Evolutionary conservation across 2,113 vertebrate species (phyloP), one percentile per base, ranked within the genome.

Genomic region (Lepisosteus osseus): DNA sequence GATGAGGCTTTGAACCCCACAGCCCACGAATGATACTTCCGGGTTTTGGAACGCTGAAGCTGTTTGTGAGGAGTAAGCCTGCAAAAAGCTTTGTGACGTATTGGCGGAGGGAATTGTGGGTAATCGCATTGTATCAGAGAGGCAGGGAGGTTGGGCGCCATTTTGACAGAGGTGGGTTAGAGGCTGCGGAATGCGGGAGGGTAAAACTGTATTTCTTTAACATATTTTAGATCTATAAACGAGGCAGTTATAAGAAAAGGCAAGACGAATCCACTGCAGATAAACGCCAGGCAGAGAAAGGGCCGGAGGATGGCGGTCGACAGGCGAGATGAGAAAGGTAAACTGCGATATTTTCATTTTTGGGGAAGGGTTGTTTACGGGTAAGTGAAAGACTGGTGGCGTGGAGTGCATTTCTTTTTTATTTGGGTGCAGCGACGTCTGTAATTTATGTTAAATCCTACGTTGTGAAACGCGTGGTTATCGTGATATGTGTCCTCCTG

Each of bases 321-420:
- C 84, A 90, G 91, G 77, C 88, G 94, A 79, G 93, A 94, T 79
- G 92, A 94, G 66, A 94, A 95, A 90, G 94, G 93, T 94, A 84
- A 29, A 17, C 47, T 45, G 59, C 29, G 29, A 29, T 29, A 29
- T 29, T 29, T 54, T 43, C 47, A 7, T 29, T 55, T 17, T 5
- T 9, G 17, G 47, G 29, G n/a, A 11, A 8, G 12, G 29, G 8
- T 3, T 65, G n/a, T 43, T 41, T 40, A 65, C 9, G 17, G 41
- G 29, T 8, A 5, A 4, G 17, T 7, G 41, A 41, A 40, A 65
- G 62, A 29, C 8, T 3, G 8, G 3, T 15, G 62, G 41, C 12
- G 29, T 29, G 29, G 29, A 29, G 29, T 29, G 29, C 29, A 29
- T 29, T 29, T 29, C 15, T 29, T 29, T 29, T 29, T 29, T 29